Percentiles rank a stretch among this genome's conserved stretches.
Conservation (phyloP, 2,797 vertebrate genomes). For the Phoeniculus purpureus region DNA sequence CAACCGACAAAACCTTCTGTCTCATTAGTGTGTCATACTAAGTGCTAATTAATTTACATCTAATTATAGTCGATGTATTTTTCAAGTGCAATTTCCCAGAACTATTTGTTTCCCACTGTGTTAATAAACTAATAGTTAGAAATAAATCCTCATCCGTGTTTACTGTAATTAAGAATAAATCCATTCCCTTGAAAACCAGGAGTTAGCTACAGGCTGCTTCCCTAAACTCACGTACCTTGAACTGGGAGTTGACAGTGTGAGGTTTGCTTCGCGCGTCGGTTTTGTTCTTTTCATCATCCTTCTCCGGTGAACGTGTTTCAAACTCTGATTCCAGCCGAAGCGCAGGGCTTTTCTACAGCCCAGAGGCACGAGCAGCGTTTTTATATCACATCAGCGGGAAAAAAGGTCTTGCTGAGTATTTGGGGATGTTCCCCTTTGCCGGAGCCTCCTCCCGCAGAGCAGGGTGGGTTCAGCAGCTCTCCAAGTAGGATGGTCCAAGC, state of each 20-base stretch:
- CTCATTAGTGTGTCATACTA: constrained; percentile 69
- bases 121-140: constrained; percentile 75
- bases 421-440: not conserved
- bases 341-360: not conserved
- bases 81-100: constrained; percentile 74
- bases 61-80: constrained; percentile 75
- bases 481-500: not conserved
- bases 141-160: constrained; percentile 65
- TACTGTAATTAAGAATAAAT: constrained; percentile 68
- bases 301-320: constrained; percentile 35
- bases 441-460: not conserved
- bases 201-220: constrained; percentile 52
- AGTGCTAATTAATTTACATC: constrained; percentile 66
- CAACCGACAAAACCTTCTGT: constrained; percentile 16
- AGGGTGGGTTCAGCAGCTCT: not conserved
- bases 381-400: not conserved
- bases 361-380: not conserved
- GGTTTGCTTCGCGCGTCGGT: not conserved
- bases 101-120: constrained; percentile 73
- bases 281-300: constrained; percentile 25
- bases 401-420: not conserved
- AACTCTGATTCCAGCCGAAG: not conserved
- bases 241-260: constrained; percentile 22
- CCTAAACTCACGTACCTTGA: constrained; percentile 52
- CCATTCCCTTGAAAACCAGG: constrained; percentile 43